phyloP scores from a whole-genome alignment of 2,113 vertebrate genomes.

The Seriola dumerili region DNA sequence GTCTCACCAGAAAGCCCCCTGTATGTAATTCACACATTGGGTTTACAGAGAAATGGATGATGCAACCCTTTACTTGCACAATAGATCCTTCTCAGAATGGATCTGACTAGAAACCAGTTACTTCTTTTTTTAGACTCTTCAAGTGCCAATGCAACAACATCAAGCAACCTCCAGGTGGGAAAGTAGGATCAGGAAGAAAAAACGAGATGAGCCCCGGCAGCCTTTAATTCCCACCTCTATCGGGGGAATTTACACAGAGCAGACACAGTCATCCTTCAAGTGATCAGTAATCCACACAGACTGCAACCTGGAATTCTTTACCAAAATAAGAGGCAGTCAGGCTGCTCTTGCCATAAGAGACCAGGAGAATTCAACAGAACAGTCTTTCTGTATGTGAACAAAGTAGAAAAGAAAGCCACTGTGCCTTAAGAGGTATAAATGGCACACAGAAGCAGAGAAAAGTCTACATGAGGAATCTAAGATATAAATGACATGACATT shows the following conservation, averaged over 20 bases:
- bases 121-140: background rate
- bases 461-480: background rate
- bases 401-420: background rate
- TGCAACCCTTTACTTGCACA: background rate
- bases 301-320: background rate
- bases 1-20: background rate
- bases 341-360: background rate
- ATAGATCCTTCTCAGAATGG: background rate
- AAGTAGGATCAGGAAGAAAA: background rate
- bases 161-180: conserved; percentile 5
- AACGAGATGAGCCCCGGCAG: background rate
- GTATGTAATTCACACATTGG: background rate
- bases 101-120: background rate
- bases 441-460: background rate
- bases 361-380: background rate
- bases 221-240: background rate
- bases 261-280: background rate
- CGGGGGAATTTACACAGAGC: background rate
- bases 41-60: background rate
- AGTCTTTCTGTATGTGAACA: background rate
- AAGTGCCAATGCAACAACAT: background rate
- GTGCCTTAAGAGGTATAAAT: background rate
- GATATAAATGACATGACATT: background rate
- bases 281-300: conserved; percentile 1
- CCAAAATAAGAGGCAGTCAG: background rate